phyloP scores from a whole-genome alignment of 2,113 vertebrate genomes.

The Rutilus rutilus region DNA sequence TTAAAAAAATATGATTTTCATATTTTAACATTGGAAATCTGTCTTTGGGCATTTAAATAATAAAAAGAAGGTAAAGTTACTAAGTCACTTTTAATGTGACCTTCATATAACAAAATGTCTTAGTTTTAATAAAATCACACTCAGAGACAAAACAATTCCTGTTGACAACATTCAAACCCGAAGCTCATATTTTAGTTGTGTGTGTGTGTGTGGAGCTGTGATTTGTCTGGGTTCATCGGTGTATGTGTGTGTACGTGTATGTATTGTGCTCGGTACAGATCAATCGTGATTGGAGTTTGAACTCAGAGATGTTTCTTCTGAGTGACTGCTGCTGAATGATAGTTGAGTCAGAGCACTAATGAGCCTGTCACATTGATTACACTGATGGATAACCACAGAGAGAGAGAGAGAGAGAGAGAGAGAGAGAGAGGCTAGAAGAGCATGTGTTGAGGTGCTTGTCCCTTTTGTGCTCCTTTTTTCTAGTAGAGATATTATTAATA shows the following conservation, averaged over 20 bases:
- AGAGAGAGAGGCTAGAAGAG: not conserved
- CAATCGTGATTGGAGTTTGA: slow-evolving; percentile 9
- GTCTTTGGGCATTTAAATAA: no score
- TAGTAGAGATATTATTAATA: not conserved
- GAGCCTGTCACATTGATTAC: slow-evolving; percentile 45
- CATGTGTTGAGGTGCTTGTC: not conserved
- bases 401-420: not conserved
- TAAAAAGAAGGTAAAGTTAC: no score
- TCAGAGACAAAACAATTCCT: not conserved
- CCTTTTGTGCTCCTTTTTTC: not conserved
- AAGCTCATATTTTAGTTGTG: no score
- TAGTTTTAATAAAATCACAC: not conserved
- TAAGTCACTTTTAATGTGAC: no score
- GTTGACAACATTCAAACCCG: no score
- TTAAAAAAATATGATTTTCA: no score
- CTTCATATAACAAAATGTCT: no score
- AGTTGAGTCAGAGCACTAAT: slow-evolving; percentile 32
- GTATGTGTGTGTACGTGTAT: not conserved
- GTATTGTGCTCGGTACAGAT: not conserved
- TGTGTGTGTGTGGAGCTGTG: no score
- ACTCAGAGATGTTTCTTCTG: slow-evolving; percentile 30
- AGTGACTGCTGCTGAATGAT: slow-evolving; percentile 41
- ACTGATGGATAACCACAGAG: slow-evolving; percentile 35
- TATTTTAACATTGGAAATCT: no score
- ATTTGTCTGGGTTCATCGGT: not conserved